Percentiles rank a stretch among this genome's conserved stretches.
These are phyloP conservation scores for Sebastes vulpes DNA, from an alignment of 2,797 vertebrate species.

Conservation along the genomic window DNA sequence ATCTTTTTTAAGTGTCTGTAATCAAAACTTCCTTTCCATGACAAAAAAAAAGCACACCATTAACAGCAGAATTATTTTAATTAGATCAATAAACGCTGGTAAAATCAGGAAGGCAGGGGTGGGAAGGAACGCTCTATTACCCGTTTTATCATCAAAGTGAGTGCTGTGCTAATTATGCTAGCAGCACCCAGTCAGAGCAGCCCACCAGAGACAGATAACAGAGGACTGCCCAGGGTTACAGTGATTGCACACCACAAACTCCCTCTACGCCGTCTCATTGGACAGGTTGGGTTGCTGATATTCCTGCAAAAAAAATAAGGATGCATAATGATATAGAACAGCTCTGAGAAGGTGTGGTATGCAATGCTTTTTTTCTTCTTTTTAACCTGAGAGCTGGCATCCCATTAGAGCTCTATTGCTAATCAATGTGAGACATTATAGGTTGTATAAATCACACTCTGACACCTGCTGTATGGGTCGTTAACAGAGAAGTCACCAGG, in stretches of 20 bases:
- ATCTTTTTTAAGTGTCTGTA: slow-evolving; percentile 42
- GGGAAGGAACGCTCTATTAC: slow-evolving; percentile 69
- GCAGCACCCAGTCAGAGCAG: slow-evolving; percentile 85
- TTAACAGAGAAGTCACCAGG: slow-evolving; percentile 77
- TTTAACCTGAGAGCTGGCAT: slow-evolving; percentile 65
- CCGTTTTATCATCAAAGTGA: slow-evolving; percentile 85
- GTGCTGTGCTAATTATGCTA: slow-evolving; percentile 88
- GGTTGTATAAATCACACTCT: slow-evolving; percentile 83
- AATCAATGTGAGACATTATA: slow-evolving; percentile 85
- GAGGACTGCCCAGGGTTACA: slow-evolving; percentile 78
- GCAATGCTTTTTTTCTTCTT: slow-evolving; percentile 19
- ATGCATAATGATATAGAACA: slow-evolving; percentile 45
- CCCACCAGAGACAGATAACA: slow-evolving; percentile 82
- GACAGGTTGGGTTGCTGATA: slow-evolving; percentile 55
- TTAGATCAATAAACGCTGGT: slow-evolving; percentile 81
- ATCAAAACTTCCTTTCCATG: slow-evolving; percentile 53
- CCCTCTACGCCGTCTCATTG: slow-evolving; percentile 49
- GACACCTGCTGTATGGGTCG: slow-evolving; percentile 81
- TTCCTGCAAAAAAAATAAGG: slow-evolving; percentile 48
- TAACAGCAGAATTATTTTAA: slow-evolving; percentile 73
- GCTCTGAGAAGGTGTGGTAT: slow-evolving; percentile 28
- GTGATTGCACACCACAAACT: slow-evolving; percentile 69
- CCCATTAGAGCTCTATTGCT: slow-evolving; percentile 81
- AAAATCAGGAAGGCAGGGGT: slow-evolving; percentile 75
- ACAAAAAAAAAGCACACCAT: slow-evolving; percentile 45